Conservation (phyloP, 2,797 vertebrate species). For the Peromyscus aztecus region DNA sequence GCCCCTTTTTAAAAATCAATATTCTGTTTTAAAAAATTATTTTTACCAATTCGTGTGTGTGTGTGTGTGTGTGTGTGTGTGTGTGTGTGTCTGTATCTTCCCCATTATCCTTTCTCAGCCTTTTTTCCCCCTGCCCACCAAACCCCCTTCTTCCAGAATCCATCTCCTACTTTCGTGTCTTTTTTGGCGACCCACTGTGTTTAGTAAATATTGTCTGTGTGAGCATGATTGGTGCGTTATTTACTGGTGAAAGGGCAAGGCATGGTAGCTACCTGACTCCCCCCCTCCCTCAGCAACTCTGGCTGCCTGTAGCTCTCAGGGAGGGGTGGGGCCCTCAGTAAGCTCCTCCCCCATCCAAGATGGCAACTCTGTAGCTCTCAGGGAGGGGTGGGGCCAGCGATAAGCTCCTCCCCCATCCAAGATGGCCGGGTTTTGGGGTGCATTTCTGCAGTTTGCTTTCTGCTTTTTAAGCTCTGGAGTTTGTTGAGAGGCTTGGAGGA, state of each 20-base stretch:
- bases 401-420: background rate
- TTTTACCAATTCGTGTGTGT: background rate
- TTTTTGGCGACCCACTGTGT: background rate
- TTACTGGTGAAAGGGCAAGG: background rate
- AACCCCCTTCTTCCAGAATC: no score
- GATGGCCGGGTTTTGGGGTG: background rate
- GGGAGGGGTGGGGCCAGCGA: background rate
- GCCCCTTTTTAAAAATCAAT: background rate
- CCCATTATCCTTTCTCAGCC: background rate
- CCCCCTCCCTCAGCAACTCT: no score
- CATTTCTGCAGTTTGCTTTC: background rate
- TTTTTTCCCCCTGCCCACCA: background rate
- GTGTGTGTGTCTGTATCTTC: no score
- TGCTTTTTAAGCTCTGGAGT: background rate
- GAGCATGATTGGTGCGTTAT: background rate
- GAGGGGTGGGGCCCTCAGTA: background rate
- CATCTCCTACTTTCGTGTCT: background rate
- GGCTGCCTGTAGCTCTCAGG: background rate
- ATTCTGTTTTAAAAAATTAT: background rate
- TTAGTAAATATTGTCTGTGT: background rate
- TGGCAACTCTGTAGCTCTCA: background rate
- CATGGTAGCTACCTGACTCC: accelerated
- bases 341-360: background rate
- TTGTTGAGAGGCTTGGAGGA: background rate
- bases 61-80: no score